Evolutionary conservation across 2,888 invertebrate genomes (phyloP).

Genomic region (Cantharis rustica): DNA sequence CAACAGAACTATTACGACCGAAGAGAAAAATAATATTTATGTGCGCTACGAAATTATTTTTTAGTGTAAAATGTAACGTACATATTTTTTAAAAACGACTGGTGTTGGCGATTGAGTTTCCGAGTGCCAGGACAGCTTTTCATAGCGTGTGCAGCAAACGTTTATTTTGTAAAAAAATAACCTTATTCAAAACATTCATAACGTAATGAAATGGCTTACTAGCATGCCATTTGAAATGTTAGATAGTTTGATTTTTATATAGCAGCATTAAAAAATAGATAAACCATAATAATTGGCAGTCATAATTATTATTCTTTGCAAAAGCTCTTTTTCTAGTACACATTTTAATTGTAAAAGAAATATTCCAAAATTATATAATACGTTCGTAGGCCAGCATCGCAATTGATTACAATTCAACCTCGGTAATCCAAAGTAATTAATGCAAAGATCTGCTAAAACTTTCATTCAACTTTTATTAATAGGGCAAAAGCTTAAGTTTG

Average conservation of each 20-base stretch:
- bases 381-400: background rate
- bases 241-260: constrained; percentile 28
- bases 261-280: constrained; percentile 1
- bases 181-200: constrained; percentile 46
- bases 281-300: background rate
- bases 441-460: background rate
- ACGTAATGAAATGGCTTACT: constrained; percentile 44
- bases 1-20: background rate
- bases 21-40: background rate
- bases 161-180: constrained; percentile 40
- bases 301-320: background rate
- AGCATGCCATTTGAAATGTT: constrained; percentile 42
- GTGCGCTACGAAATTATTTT: background rate
- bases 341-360: background rate
- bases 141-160: constrained; percentile 37
- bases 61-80: background rate
- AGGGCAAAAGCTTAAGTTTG: no score
- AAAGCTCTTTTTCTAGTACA: background rate
- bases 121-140: constrained; percentile 10
- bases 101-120: constrained; percentile 10
- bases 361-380: background rate
- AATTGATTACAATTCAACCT: background rate
- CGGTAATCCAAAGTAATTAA: background rate
- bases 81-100: background rate
- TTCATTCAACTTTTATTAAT: no score